Base-by-base conservation (phyloP, 2,888 invertebrate species). In the Corbicula japonica region DNA sequence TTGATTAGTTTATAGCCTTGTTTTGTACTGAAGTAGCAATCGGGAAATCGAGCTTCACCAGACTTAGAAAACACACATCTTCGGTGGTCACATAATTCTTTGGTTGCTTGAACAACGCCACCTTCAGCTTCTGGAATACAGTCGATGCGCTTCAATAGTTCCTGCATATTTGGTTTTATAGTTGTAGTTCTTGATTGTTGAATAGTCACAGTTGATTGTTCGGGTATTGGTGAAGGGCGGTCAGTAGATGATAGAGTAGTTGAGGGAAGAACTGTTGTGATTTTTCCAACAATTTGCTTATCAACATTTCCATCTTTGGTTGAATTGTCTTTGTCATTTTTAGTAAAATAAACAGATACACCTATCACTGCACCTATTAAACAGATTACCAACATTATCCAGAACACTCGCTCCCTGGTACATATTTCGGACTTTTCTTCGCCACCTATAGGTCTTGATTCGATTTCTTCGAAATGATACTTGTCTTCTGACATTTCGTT, bases 51-150 rank as follows among this genome's bases (percentile, higher is more conserved):
- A 5, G 34, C 54, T 12, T 34, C 56, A 1, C 41, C 60, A 12
- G 69, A 12, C 6, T 70, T 30, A 6, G 66, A 58, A 60, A 68
- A 86, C 10, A 80, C 54, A 77, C 89, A 89, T 23, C 80, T 65
- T 52, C 89, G 71, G 30, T 61, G 46, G n/a, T 76, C 60, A 48
- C 89, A 89, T 15, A 78, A 46, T 46, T 84, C 86, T 58, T 74
- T 1, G 86, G 85, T 6, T 81, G 79, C 21, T 76, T 60, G 1
- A 81, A 76, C n/a, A n/a, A n/a, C n/a, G 34, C 73, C 50, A 12
- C 70, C 68, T 23, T 82, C 83, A 18, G 76, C 79, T 52, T 88
- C 88, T 0, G 87, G 87, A 34, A 83, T 80, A 63, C 88, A 88
- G 58, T 88, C 83, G 18, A 87, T 85, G 52, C 87, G 71, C 38